These are phyloP conservation scores for Psilopsiagon aurifrons DNA, from an alignment of 2,113 vertebrate species.

Conservation along the genomic window DNA sequence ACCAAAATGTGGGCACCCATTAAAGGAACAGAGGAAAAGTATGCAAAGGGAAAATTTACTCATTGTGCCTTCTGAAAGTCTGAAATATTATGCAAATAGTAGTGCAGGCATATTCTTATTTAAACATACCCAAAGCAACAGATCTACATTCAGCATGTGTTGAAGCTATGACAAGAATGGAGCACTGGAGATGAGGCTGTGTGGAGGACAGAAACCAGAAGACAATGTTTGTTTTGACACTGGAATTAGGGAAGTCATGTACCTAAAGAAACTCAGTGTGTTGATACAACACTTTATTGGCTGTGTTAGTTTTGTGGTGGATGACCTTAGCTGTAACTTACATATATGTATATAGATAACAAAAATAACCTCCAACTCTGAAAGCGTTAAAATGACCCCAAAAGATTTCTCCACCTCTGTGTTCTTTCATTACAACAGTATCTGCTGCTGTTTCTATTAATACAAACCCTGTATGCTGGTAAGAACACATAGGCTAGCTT, in stretches of 20 bases:
- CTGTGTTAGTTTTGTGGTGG: background rate
- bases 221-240: background rate
- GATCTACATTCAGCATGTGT: background rate
- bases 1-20: background rate
- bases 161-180: background rate
- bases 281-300: background rate
- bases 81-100: background rate
- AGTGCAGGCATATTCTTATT: background rate
- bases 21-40: background rate
- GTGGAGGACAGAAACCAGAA: background rate
- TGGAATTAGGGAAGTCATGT: rapidly evolving
- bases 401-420: background rate
- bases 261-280: background rate
- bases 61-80: background rate
- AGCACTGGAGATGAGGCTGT: background rate
- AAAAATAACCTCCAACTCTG: background rate
- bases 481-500: background rate
- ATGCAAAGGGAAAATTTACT: background rate
- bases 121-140: background rate
- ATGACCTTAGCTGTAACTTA: background rate
- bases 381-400: background rate
- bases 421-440: background rate
- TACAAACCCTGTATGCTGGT: background rate
- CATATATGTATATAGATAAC: background rate
- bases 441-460: background rate